Evolutionary conservation across 1,140 invertebrate species (phyloP).

Genomic region (Octopus sinensis): DNA sequence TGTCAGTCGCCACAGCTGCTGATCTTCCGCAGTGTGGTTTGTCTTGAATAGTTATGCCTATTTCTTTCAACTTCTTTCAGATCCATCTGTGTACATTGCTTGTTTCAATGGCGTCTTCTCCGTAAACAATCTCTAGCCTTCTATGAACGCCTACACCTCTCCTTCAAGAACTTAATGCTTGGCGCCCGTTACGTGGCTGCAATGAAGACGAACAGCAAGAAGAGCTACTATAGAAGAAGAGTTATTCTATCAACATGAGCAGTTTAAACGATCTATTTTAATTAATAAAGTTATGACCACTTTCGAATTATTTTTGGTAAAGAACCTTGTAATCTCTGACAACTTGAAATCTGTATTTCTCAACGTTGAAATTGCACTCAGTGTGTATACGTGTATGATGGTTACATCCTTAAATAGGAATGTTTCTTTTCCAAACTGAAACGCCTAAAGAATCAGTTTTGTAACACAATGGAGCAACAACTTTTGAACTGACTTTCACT

Average conservation of each 20-base stretch:
- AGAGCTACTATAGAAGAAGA: too few relatives aligned
- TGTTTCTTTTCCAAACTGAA: conserved; percentile 4
- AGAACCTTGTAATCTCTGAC: not conserved
- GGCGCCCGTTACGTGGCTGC: too few relatives aligned
- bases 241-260: not conserved
- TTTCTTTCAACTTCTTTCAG: too few relatives aligned
- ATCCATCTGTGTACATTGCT: too few relatives aligned
- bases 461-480: conserved; percentile 4
- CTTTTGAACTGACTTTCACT: not conserved
- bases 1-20: too few relatives aligned
- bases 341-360: conserved; percentile 4
- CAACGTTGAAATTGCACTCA: not conserved
- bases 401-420: not conserved
- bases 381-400: not conserved
- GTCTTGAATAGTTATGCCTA: too few relatives aligned
- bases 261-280: not conserved
- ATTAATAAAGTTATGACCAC: not conserved
- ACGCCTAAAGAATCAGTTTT: not conserved
- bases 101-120: too few relatives aligned
- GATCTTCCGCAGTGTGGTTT: too few relatives aligned
- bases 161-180: too few relatives aligned
- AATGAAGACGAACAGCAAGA: too few relatives aligned
- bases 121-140: too few relatives aligned
- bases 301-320: not conserved
- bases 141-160: too few relatives aligned